Evolutionary conservation across 2,797 vertebrate genomes (phyloP), one percentile per base, ranked within the genome.

Genomic region (Harpagifer antarcticus): DNA sequence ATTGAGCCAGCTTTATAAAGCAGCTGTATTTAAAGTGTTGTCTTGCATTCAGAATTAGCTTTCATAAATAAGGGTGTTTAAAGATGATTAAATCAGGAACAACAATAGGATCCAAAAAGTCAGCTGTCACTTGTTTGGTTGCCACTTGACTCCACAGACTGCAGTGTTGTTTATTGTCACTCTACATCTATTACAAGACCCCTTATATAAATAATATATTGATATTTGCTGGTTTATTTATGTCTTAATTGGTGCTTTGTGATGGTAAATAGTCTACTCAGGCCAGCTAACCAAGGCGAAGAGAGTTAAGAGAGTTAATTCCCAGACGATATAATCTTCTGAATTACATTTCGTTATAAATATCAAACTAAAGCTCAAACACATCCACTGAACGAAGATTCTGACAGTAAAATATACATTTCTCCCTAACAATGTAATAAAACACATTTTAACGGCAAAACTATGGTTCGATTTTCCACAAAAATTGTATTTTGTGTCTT

Each of bases 11-110:
- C 27, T 70, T 79, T 83, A 68, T 72, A 60, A 67, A 77, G 76
- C 87, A 89, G 85, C 86, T 89, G 82, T 83, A 79, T 83, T 90
- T 55, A 82, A 74, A 86, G 62, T 66, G 67, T 70, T 59, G 73
- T 77, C 71, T 80, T 78, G 69, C 59, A 50, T 71, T 72, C 15
- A 72, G 57, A 86, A 76, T 84, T 23, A 65, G 68, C 72, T 72
- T 63, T 74, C 72, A 80, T 74, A 78, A 77, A 54, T 52, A 19
- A 63, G 53, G 23, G 68, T 55, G 1, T 68, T 45, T 82, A 58
- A 69, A 53, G 3, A 73, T 72, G 50, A 82, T 76, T 75, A 52
- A 83, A 78, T 69, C 45, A 67, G 54, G 43, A 72, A 43, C 33
- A 53, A 54, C 23, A 79, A 79, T 40, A 40, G 17, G 9, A 47